Percentiles rank a stretch among this genome's conserved stretches.
Conservation (phyloP, 2,888 invertebrate species). For the Lysandra bellargus region DNA sequence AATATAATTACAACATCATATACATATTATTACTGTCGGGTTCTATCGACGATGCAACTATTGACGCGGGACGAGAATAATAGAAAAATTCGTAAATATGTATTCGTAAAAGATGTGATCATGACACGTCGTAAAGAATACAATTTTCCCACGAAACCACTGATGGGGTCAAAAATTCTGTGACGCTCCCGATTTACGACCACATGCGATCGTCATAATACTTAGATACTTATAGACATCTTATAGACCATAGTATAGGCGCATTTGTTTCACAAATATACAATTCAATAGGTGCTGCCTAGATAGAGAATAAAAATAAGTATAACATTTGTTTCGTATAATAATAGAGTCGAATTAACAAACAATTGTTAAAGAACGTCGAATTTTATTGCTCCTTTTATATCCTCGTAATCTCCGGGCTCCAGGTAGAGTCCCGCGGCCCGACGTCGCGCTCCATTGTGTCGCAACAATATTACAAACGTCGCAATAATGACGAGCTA, state of each 20-base stretch:
- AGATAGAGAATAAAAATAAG: neutral
- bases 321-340: neutral
- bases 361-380: neutral
- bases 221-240: too few species aligned
- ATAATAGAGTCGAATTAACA: neutral
- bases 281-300: neutral
- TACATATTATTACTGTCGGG: too few species aligned
- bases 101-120: too few species aligned
- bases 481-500: neutral
- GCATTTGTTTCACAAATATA: too few species aligned
- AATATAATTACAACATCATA: too few species aligned
- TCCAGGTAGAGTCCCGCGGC: slow-evolving; percentile 1
- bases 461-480: neutral
- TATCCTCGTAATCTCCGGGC: neutral
- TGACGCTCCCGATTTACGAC: neutral
- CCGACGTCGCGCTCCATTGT: neutral
- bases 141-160: too few species aligned
- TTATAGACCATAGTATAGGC: neutral
- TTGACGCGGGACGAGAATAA: too few species aligned
- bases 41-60: too few species aligned
- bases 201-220: neutral
- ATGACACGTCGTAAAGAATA: too few species aligned
- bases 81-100: too few species aligned
- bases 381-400: neutral
- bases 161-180: neutral